These are phyloP conservation scores for Hirtodrosophila duncani DNA, from an alignment of 2,888 invertebrate genomes.

Conservation along the genomic window DNA sequence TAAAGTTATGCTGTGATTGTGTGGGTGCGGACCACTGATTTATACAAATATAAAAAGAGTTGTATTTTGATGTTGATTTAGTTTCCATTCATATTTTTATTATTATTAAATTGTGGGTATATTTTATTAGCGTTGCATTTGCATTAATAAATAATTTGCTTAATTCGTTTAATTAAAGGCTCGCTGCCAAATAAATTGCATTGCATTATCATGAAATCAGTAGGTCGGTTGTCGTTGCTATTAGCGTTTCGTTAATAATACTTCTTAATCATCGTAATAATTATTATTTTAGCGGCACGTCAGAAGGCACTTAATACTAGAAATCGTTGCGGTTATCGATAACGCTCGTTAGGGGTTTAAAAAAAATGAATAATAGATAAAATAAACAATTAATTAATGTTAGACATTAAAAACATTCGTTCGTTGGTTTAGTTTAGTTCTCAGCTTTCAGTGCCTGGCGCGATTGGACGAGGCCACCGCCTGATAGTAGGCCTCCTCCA, in stretches of 20 bases:
- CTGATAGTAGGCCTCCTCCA: constrained; percentile 74
- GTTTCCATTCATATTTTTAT: too few relatives aligned
- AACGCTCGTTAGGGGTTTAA: background rate
- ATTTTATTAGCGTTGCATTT: constrained; percentile 3
- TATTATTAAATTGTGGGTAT: too few relatives aligned
- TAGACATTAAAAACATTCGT: constrained; percentile 21
- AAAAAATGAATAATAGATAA: constrained; percentile 1
- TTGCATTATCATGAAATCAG: constrained; percentile 46
- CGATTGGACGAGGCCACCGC: constrained; percentile 42
- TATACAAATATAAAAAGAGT: too few relatives aligned
- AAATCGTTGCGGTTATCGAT: constrained; percentile 12
- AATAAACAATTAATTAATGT: constrained; percentile 22
- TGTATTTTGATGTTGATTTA: too few relatives aligned
- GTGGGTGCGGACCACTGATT: too few relatives aligned
- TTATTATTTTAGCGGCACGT: constrained; percentile 19
- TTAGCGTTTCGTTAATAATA: constrained; percentile 23
- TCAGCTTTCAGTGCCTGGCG: constrained; percentile 40
- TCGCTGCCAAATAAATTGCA: constrained; percentile 64
- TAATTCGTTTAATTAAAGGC: constrained; percentile 40
- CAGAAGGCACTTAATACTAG: constrained; percentile 42
- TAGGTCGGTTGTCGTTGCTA: constrained; percentile 23
- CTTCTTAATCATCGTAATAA: constrained; percentile 13
- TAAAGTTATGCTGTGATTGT: too few relatives aligned
- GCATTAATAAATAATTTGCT: constrained; percentile 49
- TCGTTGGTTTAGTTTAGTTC: constrained; percentile 10